A percentile compares a stretch with the other conserved stretches of the same genome.
phyloP scores from a whole-genome alignment of 2,888 invertebrate genomes.

The Eupithecia vulgata region DNA sequence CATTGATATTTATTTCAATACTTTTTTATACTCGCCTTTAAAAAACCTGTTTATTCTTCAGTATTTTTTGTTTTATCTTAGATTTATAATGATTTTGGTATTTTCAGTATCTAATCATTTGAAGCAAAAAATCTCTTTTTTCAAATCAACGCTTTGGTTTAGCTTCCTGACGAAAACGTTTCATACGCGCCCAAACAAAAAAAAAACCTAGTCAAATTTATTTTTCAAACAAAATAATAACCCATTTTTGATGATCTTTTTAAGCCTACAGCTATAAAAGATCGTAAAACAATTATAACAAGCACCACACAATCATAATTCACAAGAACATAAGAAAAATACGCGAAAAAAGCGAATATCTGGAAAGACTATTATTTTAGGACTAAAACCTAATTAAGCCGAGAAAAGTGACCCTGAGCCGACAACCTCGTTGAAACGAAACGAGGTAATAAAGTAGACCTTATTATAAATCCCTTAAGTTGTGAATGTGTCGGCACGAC shows the following conservation, averaged over 20 bases:
- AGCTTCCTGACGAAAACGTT: too few species aligned
- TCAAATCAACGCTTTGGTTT: too few species aligned
- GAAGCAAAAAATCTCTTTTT: too few species aligned
- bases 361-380: constrained; percentile 58
- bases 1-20: too few species aligned
- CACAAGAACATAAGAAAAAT: constrained; percentile 37
- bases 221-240: background rate
- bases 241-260: background rate
- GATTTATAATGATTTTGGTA: too few species aligned
- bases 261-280: background rate
- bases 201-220: too few species aligned
- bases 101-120: too few species aligned
- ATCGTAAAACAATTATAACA: background rate
- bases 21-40: too few species aligned
- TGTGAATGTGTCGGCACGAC: constrained; percentile 34
- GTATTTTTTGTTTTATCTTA: too few species aligned
- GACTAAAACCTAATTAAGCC: constrained; percentile 55
- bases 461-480: constrained; percentile 30
- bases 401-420: constrained; percentile 43
- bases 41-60: too few species aligned
- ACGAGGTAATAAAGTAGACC: constrained; percentile 25
- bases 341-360: constrained; percentile 39
- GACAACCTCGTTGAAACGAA: constrained; percentile 23
- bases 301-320: background rate
- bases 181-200: too few species aligned